Percentiles rank a stretch among this genome's conserved stretches.
Conservation (phyloP, 2,797 vertebrate species). For the Amblyopsis hoosieri region DNA sequence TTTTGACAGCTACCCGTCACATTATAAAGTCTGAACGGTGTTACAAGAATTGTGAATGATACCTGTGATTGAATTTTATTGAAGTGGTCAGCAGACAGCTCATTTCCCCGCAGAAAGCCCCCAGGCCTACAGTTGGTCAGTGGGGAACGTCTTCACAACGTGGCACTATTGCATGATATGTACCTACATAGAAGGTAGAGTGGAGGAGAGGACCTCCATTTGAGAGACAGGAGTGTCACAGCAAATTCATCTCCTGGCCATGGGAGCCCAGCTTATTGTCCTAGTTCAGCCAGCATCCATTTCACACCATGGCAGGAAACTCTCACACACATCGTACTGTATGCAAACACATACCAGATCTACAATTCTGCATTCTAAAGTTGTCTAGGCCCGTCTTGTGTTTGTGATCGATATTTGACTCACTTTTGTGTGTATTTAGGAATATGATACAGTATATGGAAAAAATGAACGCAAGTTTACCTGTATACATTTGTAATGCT, state of each 20-base stretch:
- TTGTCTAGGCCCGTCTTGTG: no score
- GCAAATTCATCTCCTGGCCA: conserved; percentile 59
- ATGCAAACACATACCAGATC: no score
- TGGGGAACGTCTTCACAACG: conserved; percentile 60
- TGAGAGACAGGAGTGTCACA: conserved; percentile 54
- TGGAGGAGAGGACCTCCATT: conserved; percentile 44
- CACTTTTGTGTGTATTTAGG: no score
- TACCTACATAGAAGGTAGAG: conserved; percentile 29
- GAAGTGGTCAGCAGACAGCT: conserved; percentile 75
- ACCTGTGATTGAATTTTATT: conserved; percentile 72
- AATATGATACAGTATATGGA: no score
- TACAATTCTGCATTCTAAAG: no score
- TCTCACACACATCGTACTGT: conserved; percentile 4
- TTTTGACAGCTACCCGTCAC: conserved; percentile 73
- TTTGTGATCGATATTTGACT: no score
- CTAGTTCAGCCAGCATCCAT: conserved; percentile 30
- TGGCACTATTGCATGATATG: conserved; percentile 38
- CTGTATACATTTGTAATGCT: no score
- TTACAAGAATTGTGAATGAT: conserved; percentile 73
- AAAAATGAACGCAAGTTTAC: no score
- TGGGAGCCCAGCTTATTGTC: conserved; percentile 52
- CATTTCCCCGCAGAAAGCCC: conserved; percentile 68
- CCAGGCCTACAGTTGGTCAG: conserved; percentile 66
- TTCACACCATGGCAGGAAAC: conserved; percentile 28
- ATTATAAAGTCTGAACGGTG: conserved; percentile 75